Evolutionary conservation across 2,113 vertebrate species (phyloP), one percentile per base, ranked within the genome.

Genomic region (Phodopus roborovskii): DNA sequence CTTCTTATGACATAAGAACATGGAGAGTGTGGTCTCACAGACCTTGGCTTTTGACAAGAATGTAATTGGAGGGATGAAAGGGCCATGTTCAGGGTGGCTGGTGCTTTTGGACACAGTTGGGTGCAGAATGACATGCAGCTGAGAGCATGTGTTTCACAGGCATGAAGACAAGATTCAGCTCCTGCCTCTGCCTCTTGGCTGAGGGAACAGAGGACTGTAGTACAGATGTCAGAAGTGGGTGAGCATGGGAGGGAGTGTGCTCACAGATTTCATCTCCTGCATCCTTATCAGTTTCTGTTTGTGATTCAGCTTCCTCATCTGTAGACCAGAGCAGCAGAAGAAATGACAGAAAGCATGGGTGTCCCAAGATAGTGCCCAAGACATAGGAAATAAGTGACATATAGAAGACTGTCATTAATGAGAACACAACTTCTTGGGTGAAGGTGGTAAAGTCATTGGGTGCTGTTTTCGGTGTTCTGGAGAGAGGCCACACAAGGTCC

Each of bases 1-100:
- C 50, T 7, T 85, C 42, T 66, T 78, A 45, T 30, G 30, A 68
- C 89, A 64, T 19, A 19, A 82, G 0, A 3, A 0, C 0, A 0
- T 16, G 22, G n/a, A 62, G 45, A 20, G 58, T 62, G 53, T 71
- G 5, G 36, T 62, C 36, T 70, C 68, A 50, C 7, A 7, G 48
- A 75, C 13, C 39, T 85, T 81, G 58, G n/a, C 11, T 9, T 28
- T 3, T 30, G 20, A 56, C 2, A 19, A 10, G 10, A 70, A n/a
- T 3, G 13, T 22, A 70, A 36, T 16, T n/a, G 16, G 60, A 68
- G 36, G 78, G 7, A 36, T 7, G 50, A 81, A 36, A 48, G 62
- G 4, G 26, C 5, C 1, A 7, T 73, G n/a, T 33, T 58, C 17
- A 16, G 58, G 16, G 19, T 13, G 7, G 83, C 22, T 20, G 16